Evolutionary conservation across 2,797 vertebrate genomes (phyloP).

Genomic region (Siniperca scherzeri): DNA sequence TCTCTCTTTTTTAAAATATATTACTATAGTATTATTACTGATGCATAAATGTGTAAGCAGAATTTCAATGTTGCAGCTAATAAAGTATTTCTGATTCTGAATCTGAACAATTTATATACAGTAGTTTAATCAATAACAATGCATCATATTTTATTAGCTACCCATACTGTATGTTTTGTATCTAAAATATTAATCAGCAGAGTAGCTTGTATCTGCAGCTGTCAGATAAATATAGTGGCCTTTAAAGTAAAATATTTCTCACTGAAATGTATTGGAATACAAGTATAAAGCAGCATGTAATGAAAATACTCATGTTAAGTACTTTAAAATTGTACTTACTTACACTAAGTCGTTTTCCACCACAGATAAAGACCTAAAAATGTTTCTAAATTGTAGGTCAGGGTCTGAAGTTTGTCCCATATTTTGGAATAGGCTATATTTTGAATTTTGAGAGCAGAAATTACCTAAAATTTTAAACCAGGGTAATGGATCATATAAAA

Average conservation of each 20-base stretch:
- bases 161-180: no score
- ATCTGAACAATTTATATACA: no score
- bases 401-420: not conserved
- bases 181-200: no score
- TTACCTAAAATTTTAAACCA: not conserved
- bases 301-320: not conserved
- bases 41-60: not conserved
- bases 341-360: not conserved
- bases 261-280: no score
- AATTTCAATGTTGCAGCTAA: not conserved
- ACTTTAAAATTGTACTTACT: not conserved
- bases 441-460: not conserved
- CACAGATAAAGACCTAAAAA: not conserved
- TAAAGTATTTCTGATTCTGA: no score
- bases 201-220: not conserved
- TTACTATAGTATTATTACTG: not conserved
- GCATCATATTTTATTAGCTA: no score
- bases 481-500: not conserved
- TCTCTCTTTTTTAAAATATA: not conserved
- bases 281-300: not conserved
- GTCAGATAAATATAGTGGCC: not conserved
- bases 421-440: not conserved
- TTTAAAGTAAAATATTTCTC: not conserved
- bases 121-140: no score
- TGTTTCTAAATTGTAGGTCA: not conserved